Conservation (phyloP, 2,888 invertebrate genomes). For the Nymphalis c-album region DNA sequence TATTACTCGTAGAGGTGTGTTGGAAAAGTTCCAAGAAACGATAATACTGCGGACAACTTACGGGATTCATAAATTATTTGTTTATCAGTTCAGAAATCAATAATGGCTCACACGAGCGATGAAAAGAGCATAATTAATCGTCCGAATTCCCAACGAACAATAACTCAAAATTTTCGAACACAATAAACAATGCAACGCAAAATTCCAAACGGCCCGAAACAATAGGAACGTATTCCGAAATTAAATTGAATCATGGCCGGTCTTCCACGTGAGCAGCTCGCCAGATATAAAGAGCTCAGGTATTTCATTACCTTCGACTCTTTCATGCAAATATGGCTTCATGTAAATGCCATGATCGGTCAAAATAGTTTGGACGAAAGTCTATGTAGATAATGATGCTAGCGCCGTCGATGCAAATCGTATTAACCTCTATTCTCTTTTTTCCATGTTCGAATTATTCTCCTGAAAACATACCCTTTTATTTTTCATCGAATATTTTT, state of each 20-base stretch:
- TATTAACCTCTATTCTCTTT: slow-evolving; percentile 18
- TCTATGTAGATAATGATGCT: slow-evolving; percentile 17
- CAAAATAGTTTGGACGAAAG: slow-evolving; percentile 32
- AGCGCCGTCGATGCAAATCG: slow-evolving; percentile 18
- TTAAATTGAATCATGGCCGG: slow-evolving; percentile 56
- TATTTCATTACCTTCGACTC: slow-evolving; percentile 48
- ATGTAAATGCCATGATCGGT: slow-evolving; percentile 39
- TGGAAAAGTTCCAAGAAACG: slow-evolving; percentile 33
- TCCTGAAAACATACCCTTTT: slow-evolving; percentile 9
- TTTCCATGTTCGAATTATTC: slow-evolving; percentile 7
- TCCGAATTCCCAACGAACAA: slow-evolving; percentile 16
- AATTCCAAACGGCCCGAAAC: slow-evolving; percentile 44
- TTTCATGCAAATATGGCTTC: slow-evolving; percentile 40
- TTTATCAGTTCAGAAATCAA: slow-evolving; percentile 12
- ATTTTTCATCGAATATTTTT: slow-evolving; percentile 8
- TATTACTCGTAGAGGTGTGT: slow-evolving; percentile 37
- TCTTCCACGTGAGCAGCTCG: slow-evolving; percentile 48
- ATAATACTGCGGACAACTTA: slow-evolving; percentile 32
- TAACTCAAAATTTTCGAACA: slow-evolving; percentile 23
- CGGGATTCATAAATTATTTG: slow-evolving; percentile 22
- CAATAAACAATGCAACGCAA: slow-evolving; percentile 39
- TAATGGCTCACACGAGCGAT: neutral
- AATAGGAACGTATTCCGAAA: slow-evolving; percentile 53
- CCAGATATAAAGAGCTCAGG: slow-evolving; percentile 46
- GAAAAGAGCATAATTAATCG: slow-evolving; percentile 11